A percentile compares a stretch with the other conserved stretches of the same genome.
Conservation (phyloP, 2,113 vertebrate genomes). For the Bostrychus sinensis region DNA sequence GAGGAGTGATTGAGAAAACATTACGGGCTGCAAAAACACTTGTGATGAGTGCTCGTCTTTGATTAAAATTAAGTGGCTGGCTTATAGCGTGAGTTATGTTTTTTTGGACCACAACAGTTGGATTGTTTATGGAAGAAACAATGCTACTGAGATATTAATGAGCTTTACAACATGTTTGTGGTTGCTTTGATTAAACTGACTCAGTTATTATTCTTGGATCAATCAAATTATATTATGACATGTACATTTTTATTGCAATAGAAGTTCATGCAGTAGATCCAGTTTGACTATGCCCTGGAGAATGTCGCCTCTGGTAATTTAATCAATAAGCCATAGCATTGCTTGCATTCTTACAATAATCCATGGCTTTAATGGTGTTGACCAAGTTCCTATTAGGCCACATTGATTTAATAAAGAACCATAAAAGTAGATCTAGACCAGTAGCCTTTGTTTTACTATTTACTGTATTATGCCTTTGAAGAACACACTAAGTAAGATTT, state of each 20-base stretch:
- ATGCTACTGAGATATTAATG: conserved; percentile 12
- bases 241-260: not conserved
- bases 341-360: conserved; percentile 26
- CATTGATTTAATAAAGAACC: conserved; percentile 4
- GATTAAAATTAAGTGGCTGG: conserved; percentile 6
- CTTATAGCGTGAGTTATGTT: conserved; percentile 16
- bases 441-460: too few relatives aligned
- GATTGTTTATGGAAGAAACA: conserved; percentile 24
- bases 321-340: conserved; percentile 54
- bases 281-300: not conserved
- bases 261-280: not conserved
- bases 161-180: conserved; percentile 15
- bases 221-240: not conserved
- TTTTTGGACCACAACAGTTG: conserved; percentile 18
- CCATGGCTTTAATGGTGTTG: conserved; percentile 7
- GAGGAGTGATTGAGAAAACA: not conserved
- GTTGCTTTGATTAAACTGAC: not conserved
- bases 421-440: too few relatives aligned
- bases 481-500: too few relatives aligned
- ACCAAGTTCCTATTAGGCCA: not conserved
- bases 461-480: too few relatives aligned
- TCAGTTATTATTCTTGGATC: not conserved
- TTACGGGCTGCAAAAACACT: not conserved
- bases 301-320: conserved; percentile 23
- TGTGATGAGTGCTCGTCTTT: not conserved